Conservation (phyloP, 2,888 invertebrate genomes). For the Cylloceria caligata region DNA sequence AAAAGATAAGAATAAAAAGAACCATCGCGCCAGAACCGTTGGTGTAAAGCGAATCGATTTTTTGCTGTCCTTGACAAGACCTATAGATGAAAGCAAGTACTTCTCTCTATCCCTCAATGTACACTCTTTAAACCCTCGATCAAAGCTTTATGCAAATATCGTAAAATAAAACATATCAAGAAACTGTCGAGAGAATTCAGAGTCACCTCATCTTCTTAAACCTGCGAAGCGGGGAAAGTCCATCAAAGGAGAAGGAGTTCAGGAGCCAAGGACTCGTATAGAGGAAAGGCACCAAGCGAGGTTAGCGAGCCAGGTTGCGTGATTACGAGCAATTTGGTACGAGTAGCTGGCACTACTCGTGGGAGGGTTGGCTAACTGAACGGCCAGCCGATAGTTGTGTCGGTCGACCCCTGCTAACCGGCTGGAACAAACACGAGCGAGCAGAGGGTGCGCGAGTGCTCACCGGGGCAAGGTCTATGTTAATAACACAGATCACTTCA, state of each 20-base stretch:
- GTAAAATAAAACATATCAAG: neutral
- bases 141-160: neutral
- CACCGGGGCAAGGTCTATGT: conserved; percentile 82
- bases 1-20: neutral
- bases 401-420: conserved; percentile 56
- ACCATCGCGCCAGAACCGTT: neutral
- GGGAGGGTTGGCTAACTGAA: conserved; percentile 34
- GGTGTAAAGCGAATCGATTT: too few relatives aligned
- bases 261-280: conserved; percentile 46
- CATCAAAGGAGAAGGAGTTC: neutral
- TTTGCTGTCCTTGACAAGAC: neutral
- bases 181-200: neutral
- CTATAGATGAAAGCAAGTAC: neutral
- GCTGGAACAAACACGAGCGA: conserved; percentile 64
- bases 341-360: conserved; percentile 22
- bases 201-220: neutral
- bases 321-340: conserved; percentile 79
- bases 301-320: conserved; percentile 72
- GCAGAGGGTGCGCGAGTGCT: conserved; percentile 32
- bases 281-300: neutral
- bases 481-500: conserved; percentile 82
- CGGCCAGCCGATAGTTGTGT: conserved; percentile 55
- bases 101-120: too few relatives aligned
- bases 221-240: neutral
- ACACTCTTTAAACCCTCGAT: too few relatives aligned